Base-by-base conservation (phyloP, 2,113 vertebrate species). In the Xenopus borealis region DNA sequence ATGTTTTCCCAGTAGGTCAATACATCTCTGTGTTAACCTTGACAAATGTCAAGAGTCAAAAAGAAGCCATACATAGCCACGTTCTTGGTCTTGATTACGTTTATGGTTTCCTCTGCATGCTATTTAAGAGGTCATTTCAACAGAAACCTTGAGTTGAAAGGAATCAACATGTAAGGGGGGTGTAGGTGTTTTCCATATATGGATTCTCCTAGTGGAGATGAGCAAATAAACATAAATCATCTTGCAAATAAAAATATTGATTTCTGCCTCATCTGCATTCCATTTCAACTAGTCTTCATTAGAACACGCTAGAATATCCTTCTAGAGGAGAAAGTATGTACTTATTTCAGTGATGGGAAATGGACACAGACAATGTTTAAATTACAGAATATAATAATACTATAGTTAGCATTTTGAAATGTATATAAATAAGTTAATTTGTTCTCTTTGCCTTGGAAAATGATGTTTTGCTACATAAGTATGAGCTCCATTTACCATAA, bases 11-110 rank as follows among this genome's bases (percentile, higher is more conserved):
- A 46, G 30, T 1, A 30, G 67, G 74, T 70, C 59, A 64, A 64
- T 69, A 69, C 64, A 77, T 77, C 74, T 70, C 66, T 46, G 61
- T 17, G 7, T 45, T 69, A 59, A 69, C 66, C 73, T 76, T 70
- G 67, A 70, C 67, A 77, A 20, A 57, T 77, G 67, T 77, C 74
- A 77, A 68, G 46, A 64, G 61, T 18, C 44, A 50, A 47, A 44
- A 64, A 64, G 67, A 57, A 67, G 67, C 67, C 45, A 23, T 69
- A 30, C 66, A 76, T 76, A 76, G 66, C 69, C 13, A 44, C 53
- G n/a, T 62, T 69, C 17, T 20, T 69, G 74, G 27, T 18, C 66
- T 55, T 45, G 46, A 55, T 46, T 62, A n/a, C 57, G 16, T 53
- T 67, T 55, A 18, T 19, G 23, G 23, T 27, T 27, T 27, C 3